phyloP scores from a whole-genome alignment of 1,140 invertebrate species.

The Diorhabda carinulata region DNA sequence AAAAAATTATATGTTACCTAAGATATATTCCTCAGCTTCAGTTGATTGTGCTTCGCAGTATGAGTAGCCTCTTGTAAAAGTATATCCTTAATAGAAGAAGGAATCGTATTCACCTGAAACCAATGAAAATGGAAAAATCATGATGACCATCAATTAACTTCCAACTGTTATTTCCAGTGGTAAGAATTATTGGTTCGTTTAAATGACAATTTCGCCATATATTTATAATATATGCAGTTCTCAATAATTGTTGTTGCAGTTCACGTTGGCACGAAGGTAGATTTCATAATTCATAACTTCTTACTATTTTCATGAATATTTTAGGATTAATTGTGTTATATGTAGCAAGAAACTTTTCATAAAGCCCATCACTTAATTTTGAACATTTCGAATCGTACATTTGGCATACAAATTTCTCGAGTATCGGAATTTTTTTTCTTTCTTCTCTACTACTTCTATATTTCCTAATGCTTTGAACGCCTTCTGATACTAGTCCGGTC shows the following conservation, averaged over 20 bases:
- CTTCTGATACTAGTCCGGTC: conserved; percentile 15
- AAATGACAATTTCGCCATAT: conserved; percentile 15
- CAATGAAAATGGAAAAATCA: conserved; percentile 27
- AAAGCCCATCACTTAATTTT: conserved; percentile 30
- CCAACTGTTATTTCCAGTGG: conserved; percentile 26
- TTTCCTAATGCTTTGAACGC: conserved; percentile 21
- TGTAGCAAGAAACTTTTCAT: conserved; percentile 34
- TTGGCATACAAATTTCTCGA: conserved; percentile 36
- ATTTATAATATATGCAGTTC: conserved; percentile 31
- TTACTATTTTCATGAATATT: conserved; percentile 35
- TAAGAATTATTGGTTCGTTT: not conserved
- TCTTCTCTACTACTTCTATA: conserved; percentile 18
- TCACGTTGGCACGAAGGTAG: conserved; percentile 32
- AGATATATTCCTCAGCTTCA: conserved; percentile 23
- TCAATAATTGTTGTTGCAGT: conserved; percentile 33
- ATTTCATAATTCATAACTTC: conserved; percentile 35
- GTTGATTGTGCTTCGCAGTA: conserved; percentile 20
- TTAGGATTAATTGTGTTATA: conserved; percentile 28
- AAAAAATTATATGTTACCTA: conserved; percentile 22
- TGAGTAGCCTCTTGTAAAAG: conserved; percentile 18
- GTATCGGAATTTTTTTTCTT: conserved; percentile 23
- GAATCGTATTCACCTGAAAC: conserved; percentile 31
- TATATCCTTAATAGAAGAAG: conserved; percentile 24
- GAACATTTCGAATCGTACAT: conserved; percentile 49
- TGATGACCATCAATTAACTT: conserved; percentile 29